phyloP scores from a whole-genome alignment of 2,888 invertebrate species.

The Clivina fossor region DNA sequence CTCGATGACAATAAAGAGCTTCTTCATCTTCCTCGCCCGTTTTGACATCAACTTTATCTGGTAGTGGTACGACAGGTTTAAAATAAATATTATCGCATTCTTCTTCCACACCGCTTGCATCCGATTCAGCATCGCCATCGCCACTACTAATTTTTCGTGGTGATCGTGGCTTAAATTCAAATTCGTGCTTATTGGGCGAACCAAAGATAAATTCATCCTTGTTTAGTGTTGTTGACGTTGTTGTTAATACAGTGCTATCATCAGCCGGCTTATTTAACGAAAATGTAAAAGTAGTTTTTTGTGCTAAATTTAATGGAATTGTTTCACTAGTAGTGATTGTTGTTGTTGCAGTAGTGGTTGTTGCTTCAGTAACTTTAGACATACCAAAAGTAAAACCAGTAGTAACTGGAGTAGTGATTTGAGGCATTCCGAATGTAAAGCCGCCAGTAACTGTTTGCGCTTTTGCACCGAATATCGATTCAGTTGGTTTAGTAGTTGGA shows the following conservation, averaged over 20 bases:
- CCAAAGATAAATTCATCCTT: slow-evolving; percentile 56
- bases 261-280: slow-evolving; percentile 43
- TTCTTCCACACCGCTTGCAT: slow-evolving; percentile 61
- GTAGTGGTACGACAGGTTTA: slow-evolving; percentile 80
- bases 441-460: slow-evolving; percentile 38
- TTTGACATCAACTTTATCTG: slow-evolving; percentile 81
- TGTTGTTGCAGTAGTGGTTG: slow-evolving; percentile 21
- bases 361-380: slow-evolving; percentile 18
- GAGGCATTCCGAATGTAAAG: slow-evolving; percentile 42
- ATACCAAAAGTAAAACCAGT: slow-evolving; percentile 42
- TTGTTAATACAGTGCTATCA: slow-evolving; percentile 28
- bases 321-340: not conserved
- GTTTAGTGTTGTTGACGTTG: slow-evolving; percentile 36
- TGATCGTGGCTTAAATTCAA: slow-evolving; percentile 65
- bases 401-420: slow-evolving; percentile 36
- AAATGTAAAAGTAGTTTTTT: slow-evolving; percentile 42
- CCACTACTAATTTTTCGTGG: slow-evolving; percentile 57
- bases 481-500: slow-evolving; percentile 34
- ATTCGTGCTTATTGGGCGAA: slow-evolving; percentile 65
- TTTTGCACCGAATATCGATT: slow-evolving; percentile 40
- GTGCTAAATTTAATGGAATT: slow-evolving; percentile 23
- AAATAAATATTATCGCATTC: slow-evolving; percentile 78
- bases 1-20: slow-evolving; percentile 77
- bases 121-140: slow-evolving; percentile 57
- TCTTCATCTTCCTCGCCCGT: slow-evolving; percentile 85